phyloP scores from a whole-genome alignment of 1,140 invertebrate genomes.

The Zeugodacus cucurbitae region DNA sequence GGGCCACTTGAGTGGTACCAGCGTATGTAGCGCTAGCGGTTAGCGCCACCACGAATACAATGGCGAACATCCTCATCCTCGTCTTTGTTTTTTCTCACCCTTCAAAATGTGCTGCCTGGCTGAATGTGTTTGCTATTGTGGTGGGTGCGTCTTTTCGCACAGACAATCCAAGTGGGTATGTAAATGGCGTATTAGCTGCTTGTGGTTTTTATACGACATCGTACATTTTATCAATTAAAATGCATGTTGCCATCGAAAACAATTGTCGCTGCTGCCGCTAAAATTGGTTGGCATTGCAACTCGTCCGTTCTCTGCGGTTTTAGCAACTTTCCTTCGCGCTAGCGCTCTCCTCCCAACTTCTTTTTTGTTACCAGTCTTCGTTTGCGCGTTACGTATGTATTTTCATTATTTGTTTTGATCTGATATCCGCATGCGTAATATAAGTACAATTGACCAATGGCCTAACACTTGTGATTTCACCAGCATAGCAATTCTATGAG shows the following conservation, averaged over 20 bases:
- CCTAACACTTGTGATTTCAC: background rate
- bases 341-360: background rate
- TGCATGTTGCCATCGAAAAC: constrained; percentile 48
- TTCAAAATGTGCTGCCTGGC: background rate
- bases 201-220: constrained; percentile 63
- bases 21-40: constrained; percentile 25
- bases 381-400: background rate
- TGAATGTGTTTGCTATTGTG: background rate
- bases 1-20: constrained; percentile 41
- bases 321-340: background rate
- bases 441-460: background rate
- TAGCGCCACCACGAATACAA: constrained; percentile 42
- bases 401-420: constrained; percentile 19
- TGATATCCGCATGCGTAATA: background rate
- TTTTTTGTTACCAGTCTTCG: background rate
- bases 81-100: background rate
- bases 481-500: background rate
- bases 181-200: constrained; percentile 55
- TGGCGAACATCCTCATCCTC: constrained; percentile 43
- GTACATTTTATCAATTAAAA: constrained; percentile 62
- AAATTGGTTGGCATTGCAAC: background rate
- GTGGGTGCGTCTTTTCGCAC: constrained; percentile 51
- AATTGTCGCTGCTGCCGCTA: background rate
- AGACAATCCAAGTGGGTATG: constrained; percentile 63
- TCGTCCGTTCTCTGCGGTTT: background rate